phyloP scores from a whole-genome alignment of 2,888 invertebrate species.

The Ophion ventricosus region DNA sequence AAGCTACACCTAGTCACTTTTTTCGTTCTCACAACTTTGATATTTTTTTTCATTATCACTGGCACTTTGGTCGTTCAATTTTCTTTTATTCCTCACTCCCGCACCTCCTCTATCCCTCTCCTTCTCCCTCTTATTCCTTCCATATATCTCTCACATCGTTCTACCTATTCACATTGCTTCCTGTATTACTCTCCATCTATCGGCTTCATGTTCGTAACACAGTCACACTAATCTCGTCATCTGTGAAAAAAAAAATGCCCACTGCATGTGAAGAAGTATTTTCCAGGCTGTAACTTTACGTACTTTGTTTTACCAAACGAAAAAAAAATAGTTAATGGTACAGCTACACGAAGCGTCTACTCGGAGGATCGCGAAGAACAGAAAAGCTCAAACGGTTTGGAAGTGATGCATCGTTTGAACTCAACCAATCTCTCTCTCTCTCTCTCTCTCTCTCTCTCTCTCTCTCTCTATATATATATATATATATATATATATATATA shows the following conservation, averaged over 20 bases:
- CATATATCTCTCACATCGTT: not conserved
- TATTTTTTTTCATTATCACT: slow-evolving; percentile 40
- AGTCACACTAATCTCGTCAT: too few relatives aligned
- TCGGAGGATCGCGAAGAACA: slow-evolving; percentile 25
- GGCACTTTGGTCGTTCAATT: not conserved
- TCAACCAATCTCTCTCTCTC: too few relatives aligned
- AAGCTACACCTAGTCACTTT: slow-evolving; percentile 53
- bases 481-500: too few relatives aligned
- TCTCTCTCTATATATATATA: too few relatives aligned
- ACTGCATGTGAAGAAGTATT: too few relatives aligned
- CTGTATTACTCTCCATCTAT: slow-evolving; percentile 31
- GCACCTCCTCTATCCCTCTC: not conserved
- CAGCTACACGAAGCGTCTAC: too few relatives aligned
- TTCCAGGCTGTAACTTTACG: too few relatives aligned
- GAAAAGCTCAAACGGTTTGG: slow-evolving; percentile 1
- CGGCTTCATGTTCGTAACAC: not conserved
- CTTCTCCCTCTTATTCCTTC: not conserved
- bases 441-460: too few relatives aligned
- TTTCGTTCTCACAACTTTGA: slow-evolving; percentile 33
- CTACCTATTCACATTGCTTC: slow-evolving; percentile 39
- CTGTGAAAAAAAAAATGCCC: too few relatives aligned
- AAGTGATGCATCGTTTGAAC: too few relatives aligned
- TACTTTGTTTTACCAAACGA: too few relatives aligned
- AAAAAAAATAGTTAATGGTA: too few relatives aligned
- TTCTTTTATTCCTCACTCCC: not conserved